These are phyloP conservation scores for Athalia cordata DNA, from an alignment of 2,888 invertebrate species.

Conservation along the genomic window DNA sequence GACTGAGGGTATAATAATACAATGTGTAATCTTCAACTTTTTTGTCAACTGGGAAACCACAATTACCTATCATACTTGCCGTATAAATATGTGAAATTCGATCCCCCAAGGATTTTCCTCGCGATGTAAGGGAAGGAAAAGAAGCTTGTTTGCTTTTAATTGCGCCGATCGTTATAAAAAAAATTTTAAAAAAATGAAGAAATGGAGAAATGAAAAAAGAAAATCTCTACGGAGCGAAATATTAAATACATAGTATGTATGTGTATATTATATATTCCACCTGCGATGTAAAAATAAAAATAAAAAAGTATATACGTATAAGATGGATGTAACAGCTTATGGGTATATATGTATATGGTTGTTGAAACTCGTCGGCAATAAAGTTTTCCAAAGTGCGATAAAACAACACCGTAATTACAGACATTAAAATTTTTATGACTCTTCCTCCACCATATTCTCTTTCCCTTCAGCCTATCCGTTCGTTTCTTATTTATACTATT, in stretches of 20 bases:
- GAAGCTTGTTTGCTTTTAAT: slow-evolving; percentile 7
- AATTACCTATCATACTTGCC: too few species aligned
- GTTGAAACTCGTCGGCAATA: slow-evolving; percentile 16
- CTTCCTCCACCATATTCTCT: slow-evolving; percentile 9
- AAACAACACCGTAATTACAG: slow-evolving; percentile 27
- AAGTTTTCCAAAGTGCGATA: slow-evolving; percentile 15
- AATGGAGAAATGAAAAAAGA: too few species aligned
- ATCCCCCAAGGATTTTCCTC: not conserved
- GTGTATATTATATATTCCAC: too few species aligned
- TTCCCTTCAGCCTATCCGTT: not conserved
- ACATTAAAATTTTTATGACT: slow-evolving; percentile 21
- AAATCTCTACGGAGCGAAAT: too few species aligned
- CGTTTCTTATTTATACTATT: not conserved
- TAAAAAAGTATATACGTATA: not conserved
- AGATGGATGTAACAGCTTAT: not conserved
- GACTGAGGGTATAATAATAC: too few species aligned
- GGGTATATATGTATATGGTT: not conserved
- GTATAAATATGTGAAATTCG: not conserved
- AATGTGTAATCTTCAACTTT: too few species aligned
- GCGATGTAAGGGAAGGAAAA: not conserved
- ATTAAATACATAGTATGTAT: too few species aligned
- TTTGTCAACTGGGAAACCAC: too few species aligned
- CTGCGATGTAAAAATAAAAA: too few species aligned
- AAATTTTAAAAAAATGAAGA: too few species aligned
- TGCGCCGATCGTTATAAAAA: slow-evolving; percentile 10